A percentile compares a stretch with the other conserved stretches of the same genome.
Conservation (phyloP, 2,113 vertebrate genomes). For the Aramus guarauna region DNA sequence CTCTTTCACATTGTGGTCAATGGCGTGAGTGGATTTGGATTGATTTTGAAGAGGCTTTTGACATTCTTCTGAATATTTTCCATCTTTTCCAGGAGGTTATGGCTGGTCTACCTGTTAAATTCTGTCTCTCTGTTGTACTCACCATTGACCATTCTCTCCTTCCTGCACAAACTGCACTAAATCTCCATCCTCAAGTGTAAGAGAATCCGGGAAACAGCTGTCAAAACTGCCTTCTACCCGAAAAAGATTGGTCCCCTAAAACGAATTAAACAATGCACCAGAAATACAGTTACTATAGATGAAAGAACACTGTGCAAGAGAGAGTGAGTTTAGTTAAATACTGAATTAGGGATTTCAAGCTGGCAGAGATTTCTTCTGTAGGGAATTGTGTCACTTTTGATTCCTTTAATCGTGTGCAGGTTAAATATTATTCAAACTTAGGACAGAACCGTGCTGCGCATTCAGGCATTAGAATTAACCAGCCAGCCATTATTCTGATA, state of each 20-base stretch:
- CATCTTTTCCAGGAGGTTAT: not conserved
- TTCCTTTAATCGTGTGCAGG: not conserved
- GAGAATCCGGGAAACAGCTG: constrained; percentile 66
- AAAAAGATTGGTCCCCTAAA: constrained; percentile 74
- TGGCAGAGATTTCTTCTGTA: not conserved
- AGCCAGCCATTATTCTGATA: not conserved
- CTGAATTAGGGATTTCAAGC: not conserved
- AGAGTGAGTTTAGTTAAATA: not conserved
- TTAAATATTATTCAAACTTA: not conserved
- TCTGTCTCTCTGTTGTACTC: constrained; percentile 52
- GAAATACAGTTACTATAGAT: not conserved
- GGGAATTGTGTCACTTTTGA: not conserved
- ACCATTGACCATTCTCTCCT: constrained; percentile 84
- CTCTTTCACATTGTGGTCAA: not conserved
- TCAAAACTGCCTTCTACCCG: constrained; percentile 82
- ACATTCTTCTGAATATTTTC: not conserved
- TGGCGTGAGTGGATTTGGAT: not conserved
- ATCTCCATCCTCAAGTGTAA: constrained; percentile 74
- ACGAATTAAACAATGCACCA: not conserved
- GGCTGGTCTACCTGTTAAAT: not conserved
- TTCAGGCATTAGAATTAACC: not conserved
- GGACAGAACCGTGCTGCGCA: not conserved
- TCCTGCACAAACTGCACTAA: constrained; percentile 82
- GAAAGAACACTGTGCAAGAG: not conserved
- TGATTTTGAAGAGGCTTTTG: not conserved